phyloP scores from a whole-genome alignment of 2,797 vertebrate species.

The Columba guinea region DNA sequence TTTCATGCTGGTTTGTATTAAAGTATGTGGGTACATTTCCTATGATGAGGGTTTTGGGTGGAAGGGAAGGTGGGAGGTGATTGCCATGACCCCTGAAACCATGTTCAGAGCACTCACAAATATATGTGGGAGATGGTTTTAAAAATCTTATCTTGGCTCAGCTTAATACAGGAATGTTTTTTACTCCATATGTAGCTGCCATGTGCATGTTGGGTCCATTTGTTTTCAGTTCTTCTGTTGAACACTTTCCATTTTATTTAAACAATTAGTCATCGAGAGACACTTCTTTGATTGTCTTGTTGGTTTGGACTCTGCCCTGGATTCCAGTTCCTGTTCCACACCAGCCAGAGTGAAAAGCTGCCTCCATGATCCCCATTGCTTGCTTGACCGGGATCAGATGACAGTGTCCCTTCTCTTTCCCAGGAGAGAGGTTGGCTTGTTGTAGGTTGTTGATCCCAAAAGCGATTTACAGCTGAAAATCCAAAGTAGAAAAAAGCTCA shows the following conservation, averaged over 20 bases:
- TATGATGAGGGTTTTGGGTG: background rate
- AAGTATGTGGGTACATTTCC: no score
- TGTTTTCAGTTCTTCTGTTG: background rate
- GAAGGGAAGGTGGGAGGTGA: background rate
- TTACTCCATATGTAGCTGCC: accelerated
- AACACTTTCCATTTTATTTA: background rate
- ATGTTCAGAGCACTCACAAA: background rate
- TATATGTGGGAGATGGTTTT: background rate
- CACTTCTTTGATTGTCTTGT: accelerated
- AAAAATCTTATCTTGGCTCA: background rate
- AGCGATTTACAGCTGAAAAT: background rate
- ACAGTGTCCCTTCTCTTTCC: background rate
- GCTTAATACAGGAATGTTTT: background rate
- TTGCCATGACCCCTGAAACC: background rate
- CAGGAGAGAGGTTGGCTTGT: background rate
- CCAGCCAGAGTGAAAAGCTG: background rate
- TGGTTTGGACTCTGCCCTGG: background rate
- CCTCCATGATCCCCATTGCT: background rate
- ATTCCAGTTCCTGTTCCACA: background rate
- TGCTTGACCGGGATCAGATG: accelerated
- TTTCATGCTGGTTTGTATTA: background rate
- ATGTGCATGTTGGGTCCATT: background rate
- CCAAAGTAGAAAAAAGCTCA: background rate
- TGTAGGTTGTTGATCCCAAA: background rate
- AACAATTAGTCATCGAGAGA: background rate